A percentile compares a stretch with the other conserved stretches of the same genome.
These are phyloP conservation scores for Chouioia cunea DNA, from an alignment of 2,888 invertebrate genomes.

Conservation along the genomic window DNA sequence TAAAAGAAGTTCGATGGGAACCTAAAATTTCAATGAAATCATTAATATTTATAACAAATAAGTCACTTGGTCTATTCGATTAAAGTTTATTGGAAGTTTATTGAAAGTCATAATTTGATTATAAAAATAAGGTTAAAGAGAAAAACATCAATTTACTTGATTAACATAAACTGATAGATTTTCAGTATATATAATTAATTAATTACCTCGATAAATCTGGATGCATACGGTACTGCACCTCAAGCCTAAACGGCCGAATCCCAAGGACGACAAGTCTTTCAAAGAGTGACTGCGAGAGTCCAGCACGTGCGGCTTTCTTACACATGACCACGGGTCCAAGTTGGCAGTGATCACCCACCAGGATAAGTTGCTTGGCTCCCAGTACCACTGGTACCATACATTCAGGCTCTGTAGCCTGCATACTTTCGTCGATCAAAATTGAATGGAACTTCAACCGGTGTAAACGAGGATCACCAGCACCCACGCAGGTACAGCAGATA, in stretches of 20 bases:
- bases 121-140: too few relatives aligned
- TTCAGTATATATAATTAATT: too few relatives aligned
- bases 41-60: background rate
- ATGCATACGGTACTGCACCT: conserved; percentile 99
- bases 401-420: conserved; percentile 97
- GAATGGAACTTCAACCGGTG: conserved; percentile 94
- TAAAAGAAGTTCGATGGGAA: conserved; percentile 99
- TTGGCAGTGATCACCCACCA: conserved; percentile 99
- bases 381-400: conserved; percentile 99
- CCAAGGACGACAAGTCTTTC: conserved; percentile 97
- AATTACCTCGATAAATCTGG: conserved; percentile 83
- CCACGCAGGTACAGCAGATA: conserved; percentile 98
- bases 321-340: conserved; percentile 99
- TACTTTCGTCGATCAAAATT: conserved; percentile 95
- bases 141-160: too few relatives aligned
- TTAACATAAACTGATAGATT: too few relatives aligned
- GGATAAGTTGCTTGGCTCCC: conserved; percentile 95
- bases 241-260: conserved; percentile 95
- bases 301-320: conserved; percentile 97
- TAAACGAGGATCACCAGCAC: conserved; percentile 96
- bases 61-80: background rate
- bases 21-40: conserved; percentile 66
- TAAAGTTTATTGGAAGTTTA: too few relatives aligned
- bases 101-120: too few relatives aligned
- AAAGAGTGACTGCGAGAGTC: conserved; percentile 96